A percentile compares a stretch with the other conserved stretches of the same genome.
These are phyloP conservation scores for Eucidaris tribuloides DNA, from an alignment of 35 echinoderm and acorn worm species.

Conservation along the genomic window DNA sequence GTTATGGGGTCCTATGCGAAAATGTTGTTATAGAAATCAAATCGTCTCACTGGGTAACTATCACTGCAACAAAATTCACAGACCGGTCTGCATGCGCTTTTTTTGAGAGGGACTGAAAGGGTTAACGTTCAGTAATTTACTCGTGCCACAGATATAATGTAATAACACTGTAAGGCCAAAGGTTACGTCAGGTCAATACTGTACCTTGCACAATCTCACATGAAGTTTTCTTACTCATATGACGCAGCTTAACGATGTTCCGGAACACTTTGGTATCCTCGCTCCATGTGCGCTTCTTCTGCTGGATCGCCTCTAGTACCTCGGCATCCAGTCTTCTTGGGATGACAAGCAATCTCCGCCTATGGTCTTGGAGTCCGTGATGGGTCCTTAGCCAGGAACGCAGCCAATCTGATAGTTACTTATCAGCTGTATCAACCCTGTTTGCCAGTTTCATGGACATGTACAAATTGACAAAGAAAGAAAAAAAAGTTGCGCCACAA, in stretches of 20 bases:
- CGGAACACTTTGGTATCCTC: constrained; percentile 71
- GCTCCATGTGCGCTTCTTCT: constrained; percentile 23
- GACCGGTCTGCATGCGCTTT: too few species aligned
- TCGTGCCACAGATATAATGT: too few species aligned
- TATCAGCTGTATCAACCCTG: constrained; percentile 74
- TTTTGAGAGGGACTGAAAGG: too few species aligned
- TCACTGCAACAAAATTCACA: too few species aligned
- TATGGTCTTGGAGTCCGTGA: constrained; percentile 70
- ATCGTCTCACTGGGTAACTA: too few species aligned
- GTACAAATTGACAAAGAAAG: not conserved
- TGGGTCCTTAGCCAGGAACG: constrained; percentile 73
- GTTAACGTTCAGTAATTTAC: too few species aligned
- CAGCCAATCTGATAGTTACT: constrained; percentile 89
- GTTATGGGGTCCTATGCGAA: too few species aligned
- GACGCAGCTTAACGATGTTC: constrained; percentile 80
- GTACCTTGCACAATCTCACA: too few species aligned
- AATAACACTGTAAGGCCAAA: too few species aligned
- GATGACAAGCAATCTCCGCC: constrained; percentile 57
- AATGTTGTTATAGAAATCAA: too few species aligned
- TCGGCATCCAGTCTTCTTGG: constrained; percentile 78
- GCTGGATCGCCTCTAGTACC: constrained; percentile 63
- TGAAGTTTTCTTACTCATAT: constrained; percentile 87
- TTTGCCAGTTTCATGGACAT: not conserved
- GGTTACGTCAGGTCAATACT: too few species aligned
- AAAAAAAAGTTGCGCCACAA: not conserved